Conservation (phyloP, 2,888 invertebrate species). For the Bombyx huttoni region DNA sequence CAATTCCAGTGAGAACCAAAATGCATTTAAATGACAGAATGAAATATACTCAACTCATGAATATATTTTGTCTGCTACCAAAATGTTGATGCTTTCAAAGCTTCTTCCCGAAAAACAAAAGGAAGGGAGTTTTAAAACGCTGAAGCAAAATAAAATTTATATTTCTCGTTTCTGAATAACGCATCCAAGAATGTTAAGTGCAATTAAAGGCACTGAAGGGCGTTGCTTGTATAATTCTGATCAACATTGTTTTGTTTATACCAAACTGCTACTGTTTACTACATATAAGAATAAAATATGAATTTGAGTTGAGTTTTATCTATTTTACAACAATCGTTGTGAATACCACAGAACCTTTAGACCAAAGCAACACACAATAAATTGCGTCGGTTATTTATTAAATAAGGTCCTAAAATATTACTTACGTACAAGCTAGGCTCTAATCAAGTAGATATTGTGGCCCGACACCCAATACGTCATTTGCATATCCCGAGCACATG, state of each 20-base stretch:
- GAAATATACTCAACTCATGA: constrained; percentile 42
- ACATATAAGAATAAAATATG: too few relatives aligned
- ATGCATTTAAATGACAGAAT: constrained; percentile 59
- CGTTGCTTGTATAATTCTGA: too few relatives aligned
- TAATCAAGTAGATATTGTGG: constrained; percentile 44
- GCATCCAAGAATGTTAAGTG: background rate
- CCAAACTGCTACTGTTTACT: too few relatives aligned
- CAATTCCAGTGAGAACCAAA: constrained; percentile 56
- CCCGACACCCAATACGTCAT: constrained; percentile 58
- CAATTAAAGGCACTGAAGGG: background rate
- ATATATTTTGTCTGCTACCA: constrained; percentile 36
- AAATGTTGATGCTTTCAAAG: constrained; percentile 30
- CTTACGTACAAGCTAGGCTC: constrained; percentile 8
- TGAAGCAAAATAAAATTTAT: constrained; percentile 2
- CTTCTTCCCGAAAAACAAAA: constrained; percentile 6
- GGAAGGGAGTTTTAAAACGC: constrained; percentile 13
- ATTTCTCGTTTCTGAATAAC: constrained; percentile 1
- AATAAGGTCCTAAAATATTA: constrained; percentile 9
- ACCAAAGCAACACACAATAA: too few relatives aligned
- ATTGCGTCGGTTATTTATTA: constrained; percentile 6
- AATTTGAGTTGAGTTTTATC: too few relatives aligned
- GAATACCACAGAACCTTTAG: too few relatives aligned
- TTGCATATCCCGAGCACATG: constrained; percentile 68
- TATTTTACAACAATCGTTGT: too few relatives aligned
- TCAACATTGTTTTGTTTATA: too few relatives aligned